Conservation (phyloP, 2,888 invertebrate genomes). For the Arctia plantaginis region DNA sequence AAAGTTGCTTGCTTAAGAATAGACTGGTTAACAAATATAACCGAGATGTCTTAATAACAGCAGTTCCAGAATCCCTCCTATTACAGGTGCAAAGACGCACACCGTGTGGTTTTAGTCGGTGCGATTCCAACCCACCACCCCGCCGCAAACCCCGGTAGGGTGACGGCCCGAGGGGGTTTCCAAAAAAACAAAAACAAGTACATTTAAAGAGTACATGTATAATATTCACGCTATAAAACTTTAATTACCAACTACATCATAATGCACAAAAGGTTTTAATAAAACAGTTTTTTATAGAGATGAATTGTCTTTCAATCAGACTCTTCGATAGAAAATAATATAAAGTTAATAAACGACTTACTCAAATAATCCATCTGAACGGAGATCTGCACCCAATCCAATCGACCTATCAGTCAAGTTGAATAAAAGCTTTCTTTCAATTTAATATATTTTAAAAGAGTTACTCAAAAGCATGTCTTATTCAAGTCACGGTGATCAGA, state of each 20-base stretch:
- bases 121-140: too few species aligned
- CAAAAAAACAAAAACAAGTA: too few species aligned
- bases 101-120: too few species aligned
- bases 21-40: too few species aligned
- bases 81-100: too few species aligned
- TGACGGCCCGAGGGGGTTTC: too few species aligned
- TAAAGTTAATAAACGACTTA: slow-evolving; percentile 3
- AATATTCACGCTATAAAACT: not conserved
- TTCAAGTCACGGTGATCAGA: not conserved
- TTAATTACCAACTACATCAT: not conserved
- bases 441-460: slow-evolving; percentile 17
- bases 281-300: not conserved
- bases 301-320: not conserved
- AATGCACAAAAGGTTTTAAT: not conserved
- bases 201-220: not conserved
- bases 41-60: too few species aligned
- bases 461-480: not conserved
- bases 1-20: too few species aligned
- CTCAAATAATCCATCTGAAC: not conserved
- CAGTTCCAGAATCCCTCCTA: too few species aligned
- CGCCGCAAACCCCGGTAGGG: too few species aligned
- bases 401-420: slow-evolving; percentile 5
- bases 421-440: slow-evolving; percentile 16
- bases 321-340: not conserved
- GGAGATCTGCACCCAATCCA: not conserved